Evolutionary conservation across 2,113 vertebrate species (phyloP).

Genomic region (Prionailurus viverrinus): DNA sequence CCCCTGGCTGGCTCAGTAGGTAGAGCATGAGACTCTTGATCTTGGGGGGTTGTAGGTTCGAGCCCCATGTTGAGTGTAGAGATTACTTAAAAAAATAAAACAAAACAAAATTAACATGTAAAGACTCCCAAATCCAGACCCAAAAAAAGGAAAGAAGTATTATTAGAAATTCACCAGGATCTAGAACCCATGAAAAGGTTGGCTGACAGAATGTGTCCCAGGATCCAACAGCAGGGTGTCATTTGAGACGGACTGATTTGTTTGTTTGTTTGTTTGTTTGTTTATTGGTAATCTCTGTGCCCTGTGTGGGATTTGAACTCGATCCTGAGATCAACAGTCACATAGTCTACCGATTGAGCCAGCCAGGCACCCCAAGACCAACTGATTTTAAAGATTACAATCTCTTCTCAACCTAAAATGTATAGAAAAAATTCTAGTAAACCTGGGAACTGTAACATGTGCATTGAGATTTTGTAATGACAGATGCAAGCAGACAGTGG

Average conservation of each 20-base stretch:
- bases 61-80: background rate
- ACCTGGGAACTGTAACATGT: background rate
- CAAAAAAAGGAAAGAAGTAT: background rate
- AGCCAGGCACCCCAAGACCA: background rate
- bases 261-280: background rate
- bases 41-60: background rate
- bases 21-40: background rate
- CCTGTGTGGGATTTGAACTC: background rate
- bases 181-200: background rate
- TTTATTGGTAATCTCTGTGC: background rate
- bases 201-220: background rate
- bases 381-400: background rate
- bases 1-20: background rate
- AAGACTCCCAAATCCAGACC: background rate
- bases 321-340: no score
- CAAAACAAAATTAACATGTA: background rate
- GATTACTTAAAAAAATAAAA: background rate
- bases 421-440: constrained; percentile 24
- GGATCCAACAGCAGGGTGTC: background rate
- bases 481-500: background rate
- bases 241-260: background rate
- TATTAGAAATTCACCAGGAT: constrained; percentile 28
- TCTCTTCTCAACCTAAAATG: background rate
- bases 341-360: background rate
- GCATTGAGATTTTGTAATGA: background rate